Evolutionary conservation across 2,888 invertebrate species (phyloP).

Genomic region (Smittia aterrima): DNA sequence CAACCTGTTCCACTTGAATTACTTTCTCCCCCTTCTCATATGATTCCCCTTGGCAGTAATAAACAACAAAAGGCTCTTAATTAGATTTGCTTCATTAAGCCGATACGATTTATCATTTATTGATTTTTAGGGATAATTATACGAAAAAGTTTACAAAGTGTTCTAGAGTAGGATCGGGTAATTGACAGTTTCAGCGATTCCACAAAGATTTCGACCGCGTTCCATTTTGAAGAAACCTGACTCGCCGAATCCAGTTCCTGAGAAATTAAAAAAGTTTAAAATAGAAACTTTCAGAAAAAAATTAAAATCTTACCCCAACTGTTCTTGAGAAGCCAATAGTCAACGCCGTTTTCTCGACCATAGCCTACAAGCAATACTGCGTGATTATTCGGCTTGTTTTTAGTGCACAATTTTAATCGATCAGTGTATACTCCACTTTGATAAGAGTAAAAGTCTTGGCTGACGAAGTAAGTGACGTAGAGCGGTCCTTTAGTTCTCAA

Average conservation of each 20-base stretch:
- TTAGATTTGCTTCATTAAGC: constrained; percentile 6
- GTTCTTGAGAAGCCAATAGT: constrained; percentile 53
- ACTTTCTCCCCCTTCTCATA: background rate
- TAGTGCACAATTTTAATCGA: too few species aligned
- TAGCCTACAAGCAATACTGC: constrained; percentile 52
- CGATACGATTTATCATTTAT: background rate
- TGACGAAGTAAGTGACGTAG: too few species aligned
- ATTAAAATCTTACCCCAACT: constrained; percentile 48
- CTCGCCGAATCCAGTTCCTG: background rate
- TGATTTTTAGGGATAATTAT: too few species aligned
- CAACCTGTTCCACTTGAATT: background rate
- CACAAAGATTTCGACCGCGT: background rate
- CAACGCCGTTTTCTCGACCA: constrained; percentile 49
- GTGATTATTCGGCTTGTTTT: constrained; percentile 46
- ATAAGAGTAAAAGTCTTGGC: too few species aligned
- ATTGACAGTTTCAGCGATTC: background rate
- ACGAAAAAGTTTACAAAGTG: too few species aligned
- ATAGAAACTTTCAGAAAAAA: too few species aligned
- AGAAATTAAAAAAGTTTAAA: constrained; percentile 24
- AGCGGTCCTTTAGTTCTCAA: too few species aligned
- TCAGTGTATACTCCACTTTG: too few species aligned
- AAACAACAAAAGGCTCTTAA: background rate
- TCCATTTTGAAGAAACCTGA: background rate
- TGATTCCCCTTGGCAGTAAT: background rate
- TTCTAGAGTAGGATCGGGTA: too few species aligned